Evolutionary conservation across 2,888 invertebrate species (phyloP).

Genomic region (Andrena flavipes): DNA sequence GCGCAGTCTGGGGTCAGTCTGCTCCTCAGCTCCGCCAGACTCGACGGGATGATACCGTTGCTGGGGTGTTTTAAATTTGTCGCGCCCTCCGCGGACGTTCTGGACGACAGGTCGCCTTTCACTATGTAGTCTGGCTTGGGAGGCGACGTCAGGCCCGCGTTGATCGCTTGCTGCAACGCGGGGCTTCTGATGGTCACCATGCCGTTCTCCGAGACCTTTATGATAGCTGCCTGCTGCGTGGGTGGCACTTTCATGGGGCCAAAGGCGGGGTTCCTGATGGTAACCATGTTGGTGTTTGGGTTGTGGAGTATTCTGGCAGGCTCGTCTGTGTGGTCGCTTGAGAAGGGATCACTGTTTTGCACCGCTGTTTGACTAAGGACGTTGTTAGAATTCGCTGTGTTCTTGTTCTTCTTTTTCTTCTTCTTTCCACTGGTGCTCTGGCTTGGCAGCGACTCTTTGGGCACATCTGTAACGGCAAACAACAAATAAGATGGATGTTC

Average conservation of each 20-base stretch:
- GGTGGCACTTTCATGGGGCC: conserved; percentile 87
- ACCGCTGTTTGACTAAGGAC: conserved; percentile 49
- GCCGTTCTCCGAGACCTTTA: conserved; percentile 89
- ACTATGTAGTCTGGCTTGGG: conserved; percentile 83
- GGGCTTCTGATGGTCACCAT: conserved; percentile 95
- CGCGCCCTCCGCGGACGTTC: conserved; percentile 57
- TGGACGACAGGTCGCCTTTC: conserved; percentile 77
- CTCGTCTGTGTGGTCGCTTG: conserved; percentile 74
- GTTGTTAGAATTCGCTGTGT: conserved; percentile 66
- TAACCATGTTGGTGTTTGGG: conserved; percentile 89
- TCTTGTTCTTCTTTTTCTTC: conserved; percentile 82
- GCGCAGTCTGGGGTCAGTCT: conserved; percentile 78
- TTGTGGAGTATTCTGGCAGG: conserved; percentile 84
- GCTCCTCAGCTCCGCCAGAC: conserved; percentile 79
- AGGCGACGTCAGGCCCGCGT: conserved; percentile 82
- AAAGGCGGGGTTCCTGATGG: conserved; percentile 92
- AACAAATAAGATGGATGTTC: background rate
- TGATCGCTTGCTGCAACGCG: conserved; percentile 86
- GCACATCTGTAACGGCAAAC: conserved; percentile 56
- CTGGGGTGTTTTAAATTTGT: conserved; percentile 66
- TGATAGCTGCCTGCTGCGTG: conserved; percentile 88
- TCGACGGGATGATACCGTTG: conserved; percentile 78
- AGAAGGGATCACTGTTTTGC: conserved; percentile 62
- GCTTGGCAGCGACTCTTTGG: conserved; percentile 69
- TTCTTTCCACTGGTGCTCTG: conserved; percentile 85